A percentile compares a stretch with the other conserved stretches of the same genome.
phyloP scores from a whole-genome alignment of 2,888 invertebrate species.

The Chouioia cunea region DNA sequence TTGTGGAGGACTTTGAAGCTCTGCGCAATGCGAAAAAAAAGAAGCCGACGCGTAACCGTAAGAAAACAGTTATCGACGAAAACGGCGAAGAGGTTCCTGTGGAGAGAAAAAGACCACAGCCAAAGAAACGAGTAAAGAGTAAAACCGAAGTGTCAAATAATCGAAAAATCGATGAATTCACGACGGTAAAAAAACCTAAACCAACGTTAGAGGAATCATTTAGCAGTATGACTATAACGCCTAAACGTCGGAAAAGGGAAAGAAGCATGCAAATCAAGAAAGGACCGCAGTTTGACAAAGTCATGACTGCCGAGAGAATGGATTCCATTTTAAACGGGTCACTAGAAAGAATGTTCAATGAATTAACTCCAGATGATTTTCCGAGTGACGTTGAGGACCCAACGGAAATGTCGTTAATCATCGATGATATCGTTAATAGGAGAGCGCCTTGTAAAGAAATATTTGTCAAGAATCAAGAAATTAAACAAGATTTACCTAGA shows the following conservation, averaged over 20 bases:
- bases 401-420: conserved; percentile 71
- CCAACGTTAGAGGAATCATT: conserved; percentile 59
- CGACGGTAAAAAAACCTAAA: conserved; percentile 9
- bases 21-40: conserved; percentile 70
- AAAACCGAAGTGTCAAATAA: conserved; percentile 58
- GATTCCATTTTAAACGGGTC: conserved; percentile 64
- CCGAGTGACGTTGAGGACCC: conserved; percentile 66
- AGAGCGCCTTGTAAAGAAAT: background rate
- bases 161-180: conserved; percentile 39
- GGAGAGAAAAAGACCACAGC: conserved; percentile 44
- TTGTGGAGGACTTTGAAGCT: conserved; percentile 75
- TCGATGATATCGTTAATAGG: conserved; percentile 68
- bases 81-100: conserved; percentile 37
- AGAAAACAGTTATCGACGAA: conserved; percentile 48
- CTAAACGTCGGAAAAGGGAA: conserved; percentile 57
- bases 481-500: no score
- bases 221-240: conserved; percentile 57
- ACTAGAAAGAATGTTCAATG: conserved; percentile 62
- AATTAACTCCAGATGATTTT: conserved; percentile 63
- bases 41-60: conserved; percentile 55
- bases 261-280: conserved; percentile 53
- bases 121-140: conserved; percentile 33
- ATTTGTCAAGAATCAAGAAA: conserved; percentile 13
- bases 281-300: conserved; percentile 60
- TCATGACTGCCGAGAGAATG: conserved; percentile 57